Base-by-base conservation (phyloP, 2,888 invertebrate species). In the Nephrotoma guestfalica region DNA sequence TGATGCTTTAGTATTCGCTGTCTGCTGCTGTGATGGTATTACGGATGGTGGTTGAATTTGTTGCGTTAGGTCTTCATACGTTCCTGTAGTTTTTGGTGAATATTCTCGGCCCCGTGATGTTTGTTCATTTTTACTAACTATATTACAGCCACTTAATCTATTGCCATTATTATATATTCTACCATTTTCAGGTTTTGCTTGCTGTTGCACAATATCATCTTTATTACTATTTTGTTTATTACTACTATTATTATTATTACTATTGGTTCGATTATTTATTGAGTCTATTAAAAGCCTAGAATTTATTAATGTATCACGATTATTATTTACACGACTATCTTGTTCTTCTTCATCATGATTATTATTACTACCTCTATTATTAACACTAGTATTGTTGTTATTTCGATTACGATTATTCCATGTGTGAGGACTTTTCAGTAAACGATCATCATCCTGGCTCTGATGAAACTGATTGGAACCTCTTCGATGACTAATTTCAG, bases 381-480 rank as follows among this genome's bases (percentile, higher is more conserved):
- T 84, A 41, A 84, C 5, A 6, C 41, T 41, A 84, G n/a, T 84
- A 13, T 41, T 83, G 42, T 84, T 84, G 7, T n/a, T 84, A 42
- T 84, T 84, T 43, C 85, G 85, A 85, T 85, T 85, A 85, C 85
- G 85, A 43, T 45, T 85, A 71, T 71, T 71, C 43, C 42, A 43
- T 45, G 85, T 43, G 6, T 84, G 84, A 71, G 84, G 84, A 85
- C 85, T 85, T 43, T 85, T 85, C 43, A 43, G 11, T 85, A 85
- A 43, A 43, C 85, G 85, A 43, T 85, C 85, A 85, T 85, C 41
- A 42, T 41, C 43, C n/a, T 71, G 71, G 30, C 30, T 71, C 30
- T 43, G 43, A 43, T 85, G 85, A 85, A 43, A 43, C 43, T 85
- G 85, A 85, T 85, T 85, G 5, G 85, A 85, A 85, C 18, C 43